Evolutionary conservation across 2,797 vertebrate genomes (phyloP).

Genomic region (Chloroceryle amazona): DNA sequence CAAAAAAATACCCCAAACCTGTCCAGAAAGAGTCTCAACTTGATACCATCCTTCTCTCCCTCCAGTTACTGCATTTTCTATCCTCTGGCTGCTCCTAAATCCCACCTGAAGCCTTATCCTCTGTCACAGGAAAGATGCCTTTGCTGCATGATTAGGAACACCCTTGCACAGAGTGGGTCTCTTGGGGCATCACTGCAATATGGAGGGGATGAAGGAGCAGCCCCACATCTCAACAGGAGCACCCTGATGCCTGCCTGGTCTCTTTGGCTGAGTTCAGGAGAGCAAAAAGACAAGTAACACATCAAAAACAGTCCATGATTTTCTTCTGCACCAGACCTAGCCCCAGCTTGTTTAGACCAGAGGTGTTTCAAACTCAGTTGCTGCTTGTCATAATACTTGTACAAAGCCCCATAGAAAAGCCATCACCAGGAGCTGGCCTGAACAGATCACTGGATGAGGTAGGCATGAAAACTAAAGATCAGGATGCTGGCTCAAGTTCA

Average conservation of each 20-base stretch:
- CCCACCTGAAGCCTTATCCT: background rate
- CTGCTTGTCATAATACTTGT: background rate
- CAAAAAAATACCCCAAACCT: background rate
- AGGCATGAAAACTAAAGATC: background rate
- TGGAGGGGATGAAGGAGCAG: too few species aligned
- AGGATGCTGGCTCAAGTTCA: background rate
- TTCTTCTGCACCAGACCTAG: background rate
- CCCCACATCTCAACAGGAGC: background rate
- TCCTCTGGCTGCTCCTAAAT: background rate
- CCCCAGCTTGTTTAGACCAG: background rate
- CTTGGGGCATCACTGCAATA: too few species aligned
- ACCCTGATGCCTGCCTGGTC: background rate
- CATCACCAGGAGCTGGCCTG: background rate
- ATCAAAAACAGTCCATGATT: background rate
- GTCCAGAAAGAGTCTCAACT: background rate
- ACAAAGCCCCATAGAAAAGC: background rate
- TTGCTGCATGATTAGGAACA: background rate
- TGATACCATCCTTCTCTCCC: background rate
- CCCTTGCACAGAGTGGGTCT: too few species aligned
- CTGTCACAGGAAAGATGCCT: background rate
- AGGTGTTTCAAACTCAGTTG: background rate
- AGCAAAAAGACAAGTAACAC: background rate
- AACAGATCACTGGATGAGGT: background rate
- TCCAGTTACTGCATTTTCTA: background rate
- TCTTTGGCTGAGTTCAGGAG: fast-evolving